These are phyloP conservation scores for Stratiolaelaps scimitus DNA, from an alignment of 1,140 invertebrate species.

Conservation along the genomic window DNA sequence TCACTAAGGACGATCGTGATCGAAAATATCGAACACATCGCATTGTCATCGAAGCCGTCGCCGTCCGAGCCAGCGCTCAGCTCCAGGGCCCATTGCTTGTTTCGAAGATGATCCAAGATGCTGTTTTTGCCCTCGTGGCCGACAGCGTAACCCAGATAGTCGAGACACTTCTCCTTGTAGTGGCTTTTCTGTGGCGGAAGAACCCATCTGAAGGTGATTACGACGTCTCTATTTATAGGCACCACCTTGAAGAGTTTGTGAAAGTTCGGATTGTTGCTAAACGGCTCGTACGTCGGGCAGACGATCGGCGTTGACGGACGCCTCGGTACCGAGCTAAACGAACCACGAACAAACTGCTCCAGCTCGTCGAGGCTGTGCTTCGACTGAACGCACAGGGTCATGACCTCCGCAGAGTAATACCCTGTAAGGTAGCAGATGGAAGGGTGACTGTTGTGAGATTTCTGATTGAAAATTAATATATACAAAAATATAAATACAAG, in stretches of 20 bases:
- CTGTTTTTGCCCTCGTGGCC: constrained; percentile 22
- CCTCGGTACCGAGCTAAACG: not conserved
- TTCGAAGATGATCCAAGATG: constrained; percentile 5
- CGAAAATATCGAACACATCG: constrained; percentile 17
- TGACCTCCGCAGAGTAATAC: constrained; percentile 9
- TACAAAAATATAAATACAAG: too few relatives aligned
- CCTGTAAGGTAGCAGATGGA: not conserved
- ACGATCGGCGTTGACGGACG: not conserved
- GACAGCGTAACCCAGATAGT: constrained; percentile 12
- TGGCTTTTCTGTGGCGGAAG: constrained; percentile 36
- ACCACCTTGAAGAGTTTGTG: constrained; percentile 37
- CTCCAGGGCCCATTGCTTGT: constrained; percentile 21
- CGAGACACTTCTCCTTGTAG: constrained; percentile 16
- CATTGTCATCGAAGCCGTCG: constrained; percentile 2
- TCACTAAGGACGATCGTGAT: constrained; percentile 38
- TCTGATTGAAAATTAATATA: too few relatives aligned
- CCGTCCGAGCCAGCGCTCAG: constrained; percentile 1
- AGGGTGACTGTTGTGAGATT: too few relatives aligned
- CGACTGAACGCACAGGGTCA: constrained; percentile 15
- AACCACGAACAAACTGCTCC: constrained; percentile 12
- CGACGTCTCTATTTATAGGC: constrained; percentile 44
- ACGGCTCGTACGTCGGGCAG: not conserved
- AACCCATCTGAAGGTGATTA: constrained; percentile 42
- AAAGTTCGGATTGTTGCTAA: constrained; percentile 24
- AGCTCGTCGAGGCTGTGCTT: constrained; percentile 23